Evolutionary conservation across 2,797 vertebrate species (phyloP).

Genomic region (Erethizon dorsatum): DNA sequence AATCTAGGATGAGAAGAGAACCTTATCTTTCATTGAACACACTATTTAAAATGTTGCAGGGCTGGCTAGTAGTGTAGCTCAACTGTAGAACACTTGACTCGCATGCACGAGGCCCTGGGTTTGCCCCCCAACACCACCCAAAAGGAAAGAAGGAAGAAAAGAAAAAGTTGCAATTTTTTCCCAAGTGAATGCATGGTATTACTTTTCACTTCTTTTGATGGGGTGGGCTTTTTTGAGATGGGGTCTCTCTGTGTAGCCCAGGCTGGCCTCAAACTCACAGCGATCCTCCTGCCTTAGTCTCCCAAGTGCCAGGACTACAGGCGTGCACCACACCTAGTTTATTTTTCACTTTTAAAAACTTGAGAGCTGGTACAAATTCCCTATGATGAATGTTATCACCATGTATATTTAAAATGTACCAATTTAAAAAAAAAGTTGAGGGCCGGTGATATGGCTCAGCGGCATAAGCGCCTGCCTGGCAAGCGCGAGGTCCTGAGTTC

Average conservation of each 20-base stretch:
- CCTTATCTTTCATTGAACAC: slow-evolving; percentile 24
- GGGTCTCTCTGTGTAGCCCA: not conserved
- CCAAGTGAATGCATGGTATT: not conserved
- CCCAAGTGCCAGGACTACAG: not conserved
- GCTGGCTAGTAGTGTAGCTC: not conserved
- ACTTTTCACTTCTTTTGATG: not conserved
- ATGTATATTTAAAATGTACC: not conserved
- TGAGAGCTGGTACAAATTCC: not conserved
- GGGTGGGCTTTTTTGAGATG: not conserved
- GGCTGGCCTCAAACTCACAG: not conserved
- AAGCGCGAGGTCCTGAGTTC: too few species aligned
- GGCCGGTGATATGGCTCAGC: too few species aligned
- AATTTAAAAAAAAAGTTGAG: not conserved
- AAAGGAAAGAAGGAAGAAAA: not conserved
- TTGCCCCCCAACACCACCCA: not conserved
- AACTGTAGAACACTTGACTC: not conserved
- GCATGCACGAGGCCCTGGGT: not conserved
- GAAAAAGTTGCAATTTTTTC: not conserved
- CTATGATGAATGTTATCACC: not conserved
- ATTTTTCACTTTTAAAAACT: not conserved
- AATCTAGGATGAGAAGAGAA: not conserved
- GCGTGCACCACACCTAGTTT: not conserved
- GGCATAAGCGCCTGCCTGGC: too few species aligned
- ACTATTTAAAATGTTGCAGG: slow-evolving; percentile 18
- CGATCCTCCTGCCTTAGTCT: not conserved